Evolutionary conservation across 2,113 vertebrate species (phyloP), one percentile per base, ranked within the genome.

Genomic region (Notarius quadriscutis): DNA sequence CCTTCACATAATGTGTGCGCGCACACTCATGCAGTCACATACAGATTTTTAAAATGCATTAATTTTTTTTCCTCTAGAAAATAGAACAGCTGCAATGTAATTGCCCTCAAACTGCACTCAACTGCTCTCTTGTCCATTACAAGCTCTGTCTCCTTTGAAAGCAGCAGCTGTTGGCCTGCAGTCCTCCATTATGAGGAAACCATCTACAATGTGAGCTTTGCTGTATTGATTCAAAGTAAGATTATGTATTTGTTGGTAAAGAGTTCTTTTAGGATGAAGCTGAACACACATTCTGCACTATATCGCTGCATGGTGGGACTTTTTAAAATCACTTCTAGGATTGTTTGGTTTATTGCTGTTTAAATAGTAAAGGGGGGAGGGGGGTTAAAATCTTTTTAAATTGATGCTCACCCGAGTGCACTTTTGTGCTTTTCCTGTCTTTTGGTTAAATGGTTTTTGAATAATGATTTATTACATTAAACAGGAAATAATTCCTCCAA

Each of bases 141-240:
- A 71, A 51, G 65, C 34, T 25, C 5, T 50, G 25, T 63, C 55
- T 78, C 17, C 55, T 86, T 6, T 18, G 20, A 84, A 58, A 27
- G 71, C 58, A 57, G 79, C 79, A 87, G 75, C 84, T 83, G 74
- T 88, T 88, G 15, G 9, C 48, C 30, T 85, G 48, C 22, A 79
- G 15, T 55, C n/a, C 25, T 82, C 55, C 62, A 27, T 60, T 67
- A 77, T 25, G 30, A 51, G 50, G 83, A 78, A 84, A 22, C 41
- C 55, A 60, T 78, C 2, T 27, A 34, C 34, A 30, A 0, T 69
- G 63, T 81, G 63, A 27, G 30, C n/a, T 57, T n/a, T 34, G 14
- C 11, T 72, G 65, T 30, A 25, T 25, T 69, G 62, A 51, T 67
- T 83, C 25, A 74, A 84, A 71, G 20, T 22, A 81, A 60, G 7